These are phyloP conservation scores for Papilio gigon DNA, from an alignment of 2,888 invertebrate genomes.

Conservation along the genomic window DNA sequence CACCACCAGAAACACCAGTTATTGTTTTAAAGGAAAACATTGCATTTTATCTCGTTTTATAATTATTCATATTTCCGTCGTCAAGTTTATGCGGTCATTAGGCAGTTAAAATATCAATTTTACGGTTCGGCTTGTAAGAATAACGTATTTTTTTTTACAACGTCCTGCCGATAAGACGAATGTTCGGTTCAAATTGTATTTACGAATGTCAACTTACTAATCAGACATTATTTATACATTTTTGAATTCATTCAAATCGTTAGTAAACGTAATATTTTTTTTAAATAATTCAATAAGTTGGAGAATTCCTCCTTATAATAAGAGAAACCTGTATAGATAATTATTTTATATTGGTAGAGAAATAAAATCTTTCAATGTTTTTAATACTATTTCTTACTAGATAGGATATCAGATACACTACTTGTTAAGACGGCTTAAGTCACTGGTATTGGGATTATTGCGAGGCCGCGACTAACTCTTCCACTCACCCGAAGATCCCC, in stretches of 20 bases:
- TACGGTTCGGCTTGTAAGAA: slow-evolving; percentile 52
- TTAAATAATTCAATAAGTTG: not conserved
- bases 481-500: too few relatives aligned
- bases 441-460: too few relatives aligned
- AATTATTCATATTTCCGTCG: slow-evolving; percentile 71
- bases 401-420: too few relatives aligned
- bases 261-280: not conserved
- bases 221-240: not conserved
- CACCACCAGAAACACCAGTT: slow-evolving; percentile 65
- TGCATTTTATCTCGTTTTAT: slow-evolving; percentile 61
- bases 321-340: too few relatives aligned
- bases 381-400: too few relatives aligned
- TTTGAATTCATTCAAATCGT: not conserved
- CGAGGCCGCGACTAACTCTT: too few relatives aligned
- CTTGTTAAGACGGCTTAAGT: too few relatives aligned
- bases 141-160: slow-evolving; percentile 44
- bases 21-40: slow-evolving; percentile 74
- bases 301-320: too few relatives aligned
- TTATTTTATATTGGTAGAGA: too few relatives aligned
- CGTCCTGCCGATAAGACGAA: slow-evolving; percentile 54
- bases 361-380: too few relatives aligned
- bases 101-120: slow-evolving; percentile 52
- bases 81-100: slow-evolving; percentile 60
- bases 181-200: slow-evolving; percentile 38
- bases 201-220: slow-evolving; percentile 38